These are phyloP conservation scores for Hyphantria cunea DNA, from an alignment of 1,140 invertebrate species.

Conservation along the genomic window DNA sequence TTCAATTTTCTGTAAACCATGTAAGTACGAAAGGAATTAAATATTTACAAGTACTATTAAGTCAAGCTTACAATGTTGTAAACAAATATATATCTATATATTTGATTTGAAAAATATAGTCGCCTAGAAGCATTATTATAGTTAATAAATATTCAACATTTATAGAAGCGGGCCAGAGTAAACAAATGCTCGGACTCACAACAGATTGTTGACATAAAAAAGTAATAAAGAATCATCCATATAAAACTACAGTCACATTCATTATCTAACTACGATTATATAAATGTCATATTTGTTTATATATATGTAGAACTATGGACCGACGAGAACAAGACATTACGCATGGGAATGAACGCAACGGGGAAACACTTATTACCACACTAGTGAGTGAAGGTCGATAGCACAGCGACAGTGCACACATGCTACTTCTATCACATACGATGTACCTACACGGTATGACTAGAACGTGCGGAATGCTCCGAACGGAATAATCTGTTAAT, in stretches of 20 bases:
- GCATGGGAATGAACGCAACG: conserved; percentile 43
- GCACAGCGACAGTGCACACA: conserved; percentile 50
- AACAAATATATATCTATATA: conserved; percentile 55
- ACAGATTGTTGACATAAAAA: conserved; percentile 47
- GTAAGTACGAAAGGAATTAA: conserved; percentile 56
- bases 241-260: conserved; percentile 68
- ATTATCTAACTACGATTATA: conserved; percentile 70
- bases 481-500: conserved; percentile 36
- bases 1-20: conserved; percentile 55
- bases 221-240: conserved; percentile 46
- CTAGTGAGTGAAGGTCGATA: conserved; percentile 59
- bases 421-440: conserved; percentile 61
- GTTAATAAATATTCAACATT: conserved; percentile 59
- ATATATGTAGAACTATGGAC: conserved; percentile 42
- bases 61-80: conserved; percentile 66
- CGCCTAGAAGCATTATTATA: conserved; percentile 68
- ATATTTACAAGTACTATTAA: conserved; percentile 73
- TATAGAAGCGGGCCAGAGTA: conserved; percentile 65
- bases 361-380: conserved; percentile 51
- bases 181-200: conserved; percentile 59
- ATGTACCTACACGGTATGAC: conserved; percentile 62
- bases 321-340: conserved; percentile 19
- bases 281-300: conserved; percentile 45
- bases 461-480: conserved; percentile 61
- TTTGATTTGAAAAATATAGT: conserved; percentile 56